A percentile compares a stretch with the other conserved stretches of the same genome.
These are phyloP conservation scores for Chlorodrepanis virens DNA, from an alignment of 2,113 vertebrate genomes.

Conservation along the genomic window DNA sequence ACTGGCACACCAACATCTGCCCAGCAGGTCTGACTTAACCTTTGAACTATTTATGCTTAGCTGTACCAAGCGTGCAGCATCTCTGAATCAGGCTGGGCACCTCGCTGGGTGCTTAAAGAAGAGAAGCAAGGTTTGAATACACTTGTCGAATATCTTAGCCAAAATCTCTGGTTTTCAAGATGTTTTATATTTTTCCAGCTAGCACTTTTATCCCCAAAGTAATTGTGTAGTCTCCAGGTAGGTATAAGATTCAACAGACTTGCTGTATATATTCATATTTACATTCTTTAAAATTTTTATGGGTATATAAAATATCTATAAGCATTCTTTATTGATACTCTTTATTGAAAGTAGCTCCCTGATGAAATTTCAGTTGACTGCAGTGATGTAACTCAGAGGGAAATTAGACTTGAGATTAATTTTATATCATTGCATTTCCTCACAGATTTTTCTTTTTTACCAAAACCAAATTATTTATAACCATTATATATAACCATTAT, in stretches of 20 bases:
- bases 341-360: neutral
- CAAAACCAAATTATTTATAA: neutral
- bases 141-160: neutral
- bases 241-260: neutral
- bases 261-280: neutral
- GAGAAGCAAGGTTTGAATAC: neutral
- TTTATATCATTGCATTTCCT: neutral
- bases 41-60: neutral
- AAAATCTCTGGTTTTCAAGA: neutral
- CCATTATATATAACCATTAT: neutral
- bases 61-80: neutral
- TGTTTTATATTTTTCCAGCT: neutral
- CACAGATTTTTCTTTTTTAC: neutral
- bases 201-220: neutral
- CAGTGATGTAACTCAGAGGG: neutral
- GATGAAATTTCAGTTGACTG: slow-evolving; percentile 4
- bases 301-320: neutral
- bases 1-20: neutral
- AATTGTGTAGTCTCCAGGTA: neutral
- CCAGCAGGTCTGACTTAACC: neutral
- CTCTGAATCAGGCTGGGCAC: neutral
- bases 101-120: neutral
- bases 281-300: neutral
- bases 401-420: neutral
- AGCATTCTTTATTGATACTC: neutral